A percentile compares a stretch with the other conserved stretches of the same genome.
These are phyloP conservation scores for Rhaphigaster nebulosa DNA, from an alignment of 2,888 invertebrate species.

Conservation along the genomic window DNA sequence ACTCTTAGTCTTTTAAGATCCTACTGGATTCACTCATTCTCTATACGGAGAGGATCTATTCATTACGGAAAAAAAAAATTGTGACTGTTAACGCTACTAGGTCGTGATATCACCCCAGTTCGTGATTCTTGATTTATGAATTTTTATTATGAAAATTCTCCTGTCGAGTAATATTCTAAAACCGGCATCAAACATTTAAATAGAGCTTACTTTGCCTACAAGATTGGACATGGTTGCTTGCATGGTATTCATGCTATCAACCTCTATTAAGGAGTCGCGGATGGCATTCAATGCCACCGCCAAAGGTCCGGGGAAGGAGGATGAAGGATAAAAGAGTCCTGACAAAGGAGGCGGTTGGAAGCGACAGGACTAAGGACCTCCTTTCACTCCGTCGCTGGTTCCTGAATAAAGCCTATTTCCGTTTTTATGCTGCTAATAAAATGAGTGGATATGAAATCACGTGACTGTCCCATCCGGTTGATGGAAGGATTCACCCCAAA, in stretches of 20 bases:
- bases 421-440: conserved; percentile 42
- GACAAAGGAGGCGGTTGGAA: conserved; percentile 15
- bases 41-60: too few relatives aligned
- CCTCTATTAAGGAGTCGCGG: neutral
- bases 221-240: neutral
- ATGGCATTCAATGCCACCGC: conserved; percentile 24
- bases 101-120: too few relatives aligned
- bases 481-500: neutral
- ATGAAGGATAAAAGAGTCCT: conserved; percentile 7
- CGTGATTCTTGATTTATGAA: too few relatives aligned
- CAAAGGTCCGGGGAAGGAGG: conserved; percentile 19
- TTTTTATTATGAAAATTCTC: too few relatives aligned
- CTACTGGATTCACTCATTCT: too few relatives aligned
- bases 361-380: conserved; percentile 46
- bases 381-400: neutral
- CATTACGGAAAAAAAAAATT: too few relatives aligned
- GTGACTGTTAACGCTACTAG: too few relatives aligned
- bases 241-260: conserved; percentile 4
- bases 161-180: neutral
- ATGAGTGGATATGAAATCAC: neutral
- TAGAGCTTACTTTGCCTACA: neutral
- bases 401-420: conserved; percentile 34
- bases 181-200: neutral
- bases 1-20: too few relatives aligned
- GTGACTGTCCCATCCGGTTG: neutral